Evolutionary conservation across 2,113 vertebrate species (phyloP), one percentile per base, ranked within the genome.

Genomic region (Eublepharis macularius): DNA sequence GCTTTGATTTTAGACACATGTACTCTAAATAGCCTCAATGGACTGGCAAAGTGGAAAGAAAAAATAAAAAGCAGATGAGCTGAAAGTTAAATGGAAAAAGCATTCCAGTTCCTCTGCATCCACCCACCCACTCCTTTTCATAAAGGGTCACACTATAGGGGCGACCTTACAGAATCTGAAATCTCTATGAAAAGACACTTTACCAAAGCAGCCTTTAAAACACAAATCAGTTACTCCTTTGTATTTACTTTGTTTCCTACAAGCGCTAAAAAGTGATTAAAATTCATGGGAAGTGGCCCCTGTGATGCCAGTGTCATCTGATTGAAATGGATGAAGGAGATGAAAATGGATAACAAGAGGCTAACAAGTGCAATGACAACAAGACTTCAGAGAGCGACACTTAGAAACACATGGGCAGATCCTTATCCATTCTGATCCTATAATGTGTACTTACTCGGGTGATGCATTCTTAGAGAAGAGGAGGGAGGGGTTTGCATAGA

Each of bases 401-500:
- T 76, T 86, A 12, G 80, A 92, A 88, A 54, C 29, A 7, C 66
- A 49, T 0, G 0, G 87, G 14, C 51, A 89, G 17, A 16, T 1
- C 0, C 2, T 91, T 80, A 86, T 0, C 51, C 1, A 1, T 68
- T 73, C 83, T 90, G 72, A 79, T 76, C 82, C 39, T 47, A 88
- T 85, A 86, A 49, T 80, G 80, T 49, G 45, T 29, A n/a, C 76
- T 76, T 84, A 82, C 12, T 90, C 76, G 89, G 63, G 63, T 84
- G 34, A 68, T 36, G 51, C 34, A 36, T 92, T 90, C 91, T 86
- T 76, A 75, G 87, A 87, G 69, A 29, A 43, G 49, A 75, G 81
- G n/a, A 66, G 47, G 12, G 47, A 75, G 76, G 86, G 54, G 68
- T 43, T 90, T 17, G 76, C 29, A 24, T 0, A 0, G 69, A 51